Conservation (phyloP, 2,888 invertebrate genomes). For the Synanthedon myopaeformis region DNA sequence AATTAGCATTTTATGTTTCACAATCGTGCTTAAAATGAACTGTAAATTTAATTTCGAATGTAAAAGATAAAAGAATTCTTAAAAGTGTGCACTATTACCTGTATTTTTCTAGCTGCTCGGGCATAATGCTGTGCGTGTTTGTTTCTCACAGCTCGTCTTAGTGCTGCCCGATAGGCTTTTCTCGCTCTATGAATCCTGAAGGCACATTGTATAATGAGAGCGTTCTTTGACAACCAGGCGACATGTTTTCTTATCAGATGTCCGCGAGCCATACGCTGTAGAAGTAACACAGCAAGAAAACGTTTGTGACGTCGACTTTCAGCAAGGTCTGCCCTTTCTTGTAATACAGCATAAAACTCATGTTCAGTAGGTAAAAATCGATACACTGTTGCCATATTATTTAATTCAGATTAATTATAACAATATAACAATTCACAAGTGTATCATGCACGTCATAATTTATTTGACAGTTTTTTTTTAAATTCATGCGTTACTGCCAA, state of each 20-base stretch:
- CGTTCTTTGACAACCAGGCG: conserved; percentile 43
- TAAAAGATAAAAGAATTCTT: not conserved
- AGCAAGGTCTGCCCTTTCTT: conserved; percentile 31
- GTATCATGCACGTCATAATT: too few species aligned
- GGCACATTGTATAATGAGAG: conserved; percentile 49
- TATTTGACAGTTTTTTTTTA: too few species aligned
- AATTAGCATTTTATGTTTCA: not conserved
- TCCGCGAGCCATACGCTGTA: conserved; percentile 43
- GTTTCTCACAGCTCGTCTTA: conserved; percentile 39
- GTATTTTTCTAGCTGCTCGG: conserved; percentile 39
- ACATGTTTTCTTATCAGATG: conserved; percentile 47
- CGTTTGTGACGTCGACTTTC: conserved; percentile 29
- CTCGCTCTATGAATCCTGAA: conserved; percentile 41
- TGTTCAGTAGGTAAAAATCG: conserved; percentile 25
- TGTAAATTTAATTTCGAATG: not conserved
- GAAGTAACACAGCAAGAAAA: conserved; percentile 36
- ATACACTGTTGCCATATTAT: conserved; percentile 42
- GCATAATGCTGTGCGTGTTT: conserved; percentile 45
- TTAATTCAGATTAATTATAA: not conserved
- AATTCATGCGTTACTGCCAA: too few species aligned
- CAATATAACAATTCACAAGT: too few species aligned
- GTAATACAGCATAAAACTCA: conserved; percentile 38
- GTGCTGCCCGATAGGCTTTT: conserved; percentile 33
- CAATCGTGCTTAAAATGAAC: too few species aligned
- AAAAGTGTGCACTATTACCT: conserved; percentile 24